Evolutionary conservation across 2,888 invertebrate genomes (phyloP).

Genomic region (Campoletis raptor): DNA sequence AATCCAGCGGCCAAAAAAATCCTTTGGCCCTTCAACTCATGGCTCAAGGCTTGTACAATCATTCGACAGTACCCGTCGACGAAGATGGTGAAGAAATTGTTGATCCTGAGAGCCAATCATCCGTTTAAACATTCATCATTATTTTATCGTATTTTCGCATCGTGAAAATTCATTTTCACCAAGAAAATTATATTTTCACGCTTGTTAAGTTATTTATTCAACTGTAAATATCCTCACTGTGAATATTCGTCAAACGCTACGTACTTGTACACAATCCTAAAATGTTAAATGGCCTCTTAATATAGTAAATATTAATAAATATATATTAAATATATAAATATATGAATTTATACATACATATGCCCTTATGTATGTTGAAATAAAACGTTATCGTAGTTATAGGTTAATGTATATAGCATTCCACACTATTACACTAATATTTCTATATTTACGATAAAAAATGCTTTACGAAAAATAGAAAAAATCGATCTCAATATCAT

Average conservation of each 20-base stretch:
- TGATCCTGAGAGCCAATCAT: conserved; percentile 51
- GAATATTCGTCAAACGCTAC: conserved; percentile 55
- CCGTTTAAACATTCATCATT: conserved; percentile 16
- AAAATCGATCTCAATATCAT: conserved; percentile 62
- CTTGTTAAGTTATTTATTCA: conserved; percentile 68
- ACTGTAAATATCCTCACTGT: conserved; percentile 67
- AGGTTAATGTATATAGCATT: conserved; percentile 63
- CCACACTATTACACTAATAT: conserved; percentile 30
- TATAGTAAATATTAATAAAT: conserved; percentile 19
- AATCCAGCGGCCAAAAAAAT: conserved; percentile 89
- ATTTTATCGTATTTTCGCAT: background rate
- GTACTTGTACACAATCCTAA: conserved; percentile 53
- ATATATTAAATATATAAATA: conserved; percentile 26
- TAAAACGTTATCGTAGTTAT: conserved; percentile 61
- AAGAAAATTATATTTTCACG: conserved; percentile 24
- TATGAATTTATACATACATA: conserved; percentile 59
- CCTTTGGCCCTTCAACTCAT: conserved; percentile 91
- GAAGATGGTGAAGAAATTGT: conserved; percentile 90
- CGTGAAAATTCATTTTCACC: background rate
- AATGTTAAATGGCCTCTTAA: conserved; percentile 41
- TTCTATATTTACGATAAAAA: conserved; percentile 43
- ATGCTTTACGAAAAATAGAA: conserved; percentile 46
- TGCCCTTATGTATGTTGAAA: conserved; percentile 61
- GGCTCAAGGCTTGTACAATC: conserved; percentile 94
- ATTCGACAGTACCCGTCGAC: conserved; percentile 90